Evolutionary conservation across 23 tunicate genomes (phyloP).

Genomic region (Trididemnum miniatum): DNA sequence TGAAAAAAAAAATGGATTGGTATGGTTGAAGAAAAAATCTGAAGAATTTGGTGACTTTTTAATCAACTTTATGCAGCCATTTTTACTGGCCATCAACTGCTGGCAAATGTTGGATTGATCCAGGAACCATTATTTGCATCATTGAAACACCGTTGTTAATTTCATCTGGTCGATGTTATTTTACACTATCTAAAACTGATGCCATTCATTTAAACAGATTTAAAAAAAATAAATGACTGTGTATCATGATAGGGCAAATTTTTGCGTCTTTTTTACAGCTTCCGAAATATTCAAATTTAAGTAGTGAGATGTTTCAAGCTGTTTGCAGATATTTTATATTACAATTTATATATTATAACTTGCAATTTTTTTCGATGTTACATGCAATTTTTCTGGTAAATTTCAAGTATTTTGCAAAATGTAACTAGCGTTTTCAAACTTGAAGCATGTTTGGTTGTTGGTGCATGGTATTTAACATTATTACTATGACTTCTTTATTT

Average conservation of each 20-base stretch:
- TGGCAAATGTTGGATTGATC: conserved; percentile 23
- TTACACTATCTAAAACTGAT: not conserved
- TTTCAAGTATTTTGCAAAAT: too few relatives aligned
- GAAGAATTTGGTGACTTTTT: conserved; percentile 17
- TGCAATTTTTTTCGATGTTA: too few relatives aligned
- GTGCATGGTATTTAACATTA: too few relatives aligned
- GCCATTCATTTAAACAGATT: not conserved
- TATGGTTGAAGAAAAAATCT: conserved; percentile 16
- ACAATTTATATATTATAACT: too few relatives aligned
- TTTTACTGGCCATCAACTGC: conserved; percentile 19
- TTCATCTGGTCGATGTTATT: conserved; percentile 2
- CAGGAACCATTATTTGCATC: conserved; percentile 3
- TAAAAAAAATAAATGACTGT: not conserved
- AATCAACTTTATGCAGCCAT: conserved; percentile 21
- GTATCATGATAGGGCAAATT: not conserved
- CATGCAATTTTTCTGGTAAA: too few relatives aligned
- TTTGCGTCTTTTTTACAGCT: not conserved
- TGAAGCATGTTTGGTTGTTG: too few relatives aligned
- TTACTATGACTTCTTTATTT: too few relatives aligned
- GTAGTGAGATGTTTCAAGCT: not conserved
- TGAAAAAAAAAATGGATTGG: conserved; percentile 6
- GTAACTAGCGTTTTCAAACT: too few relatives aligned
- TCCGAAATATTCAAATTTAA: not conserved
- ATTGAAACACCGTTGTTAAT: conserved; percentile 12
- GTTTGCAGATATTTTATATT: not conserved